Base-by-base conservation (phyloP, 2,113 vertebrate species). In the Epinephelus moara region DNA sequence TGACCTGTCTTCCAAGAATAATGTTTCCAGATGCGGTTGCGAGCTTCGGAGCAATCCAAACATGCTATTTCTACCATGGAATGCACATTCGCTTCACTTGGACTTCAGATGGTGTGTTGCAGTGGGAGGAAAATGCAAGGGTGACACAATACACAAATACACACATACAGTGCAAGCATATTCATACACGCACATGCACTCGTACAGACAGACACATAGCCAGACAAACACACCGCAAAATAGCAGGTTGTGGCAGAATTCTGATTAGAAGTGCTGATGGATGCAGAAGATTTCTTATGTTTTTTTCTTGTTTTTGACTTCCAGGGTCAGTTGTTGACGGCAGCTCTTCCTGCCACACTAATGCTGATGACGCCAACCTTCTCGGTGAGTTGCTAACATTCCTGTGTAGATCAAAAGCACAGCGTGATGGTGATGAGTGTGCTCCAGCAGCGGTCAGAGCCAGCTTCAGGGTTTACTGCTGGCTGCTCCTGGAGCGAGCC, bases 1-100 rank as follows among this genome's bases (percentile, higher is more conserved):
- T 92, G 91, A 92, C 78, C 85, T 75, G 90, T 85, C 90, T 91
- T 94, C 90, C 86, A 93, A 92, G 91, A 93, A 94, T 93, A 92
- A 92, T 86, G 86, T 93, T 95, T 95, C 89, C 93, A 94, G 87
- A 93, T 95, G 93, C 82, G 91, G 92, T 90, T 93, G 86, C 42
- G 86, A 87, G 92, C 87, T 91, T 91, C 82, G 73, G 71, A 80
- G 82, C 81, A 81, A 91, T 76, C 81, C 89, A 92, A 94, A 91
- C 90, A 89, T 85, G 82, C 85, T 89, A 87, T 92, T 94, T 94
- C 87, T 85, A 71, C 88, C 52, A 60, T 49, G 80, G 90, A 92
- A 93, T 94, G 90, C 50, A 49, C 70, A 27, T 61, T 72, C 3
- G 52, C 66, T 82, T 81, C 79, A 50, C 67, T 87, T 86, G 64